A percentile compares a stretch with the other conserved stretches of the same genome.
Conservation (phyloP, 2,888 invertebrate species). For the Rutpela maculata region DNA sequence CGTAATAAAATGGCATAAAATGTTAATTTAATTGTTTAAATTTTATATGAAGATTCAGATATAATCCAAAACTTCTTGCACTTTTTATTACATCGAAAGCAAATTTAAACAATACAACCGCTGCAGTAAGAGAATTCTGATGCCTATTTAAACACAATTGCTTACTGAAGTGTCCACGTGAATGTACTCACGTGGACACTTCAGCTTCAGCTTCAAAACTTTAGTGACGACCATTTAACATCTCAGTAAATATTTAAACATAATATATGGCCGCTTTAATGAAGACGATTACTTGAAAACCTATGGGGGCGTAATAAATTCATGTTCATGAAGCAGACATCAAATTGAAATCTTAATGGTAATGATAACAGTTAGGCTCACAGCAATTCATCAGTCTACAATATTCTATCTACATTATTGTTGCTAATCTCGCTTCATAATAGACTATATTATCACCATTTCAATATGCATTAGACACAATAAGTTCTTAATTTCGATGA, state of each 20-base stretch:
- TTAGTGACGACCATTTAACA: no score
- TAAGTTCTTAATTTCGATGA: constrained; percentile 40
- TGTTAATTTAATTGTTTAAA: no score
- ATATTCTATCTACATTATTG: constrained; percentile 26
- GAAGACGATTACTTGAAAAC: background rate
- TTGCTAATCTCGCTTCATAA: constrained; percentile 14
- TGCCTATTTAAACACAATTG: no score
- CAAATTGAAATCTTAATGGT: constrained; percentile 26
- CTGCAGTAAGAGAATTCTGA: no score
- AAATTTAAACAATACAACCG: no score
- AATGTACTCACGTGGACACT: no score
- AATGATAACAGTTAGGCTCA: constrained; percentile 2
- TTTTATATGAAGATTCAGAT: no score
- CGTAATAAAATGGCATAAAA: no score
- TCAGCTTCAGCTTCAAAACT: no score
- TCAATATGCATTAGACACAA: constrained; percentile 42
- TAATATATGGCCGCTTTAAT: background rate
- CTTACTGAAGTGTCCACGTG: no score
- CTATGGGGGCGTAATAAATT: constrained; percentile 1
- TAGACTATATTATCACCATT: constrained; percentile 17
- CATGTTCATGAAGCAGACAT: background rate
- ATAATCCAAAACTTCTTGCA: no score
- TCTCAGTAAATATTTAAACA: constrained; percentile 9
- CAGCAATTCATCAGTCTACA: constrained; percentile 17
- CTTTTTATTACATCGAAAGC: no score